These are phyloP conservation scores for Vimba vimba DNA, from an alignment of 2,113 vertebrate species.

Conservation along the genomic window DNA sequence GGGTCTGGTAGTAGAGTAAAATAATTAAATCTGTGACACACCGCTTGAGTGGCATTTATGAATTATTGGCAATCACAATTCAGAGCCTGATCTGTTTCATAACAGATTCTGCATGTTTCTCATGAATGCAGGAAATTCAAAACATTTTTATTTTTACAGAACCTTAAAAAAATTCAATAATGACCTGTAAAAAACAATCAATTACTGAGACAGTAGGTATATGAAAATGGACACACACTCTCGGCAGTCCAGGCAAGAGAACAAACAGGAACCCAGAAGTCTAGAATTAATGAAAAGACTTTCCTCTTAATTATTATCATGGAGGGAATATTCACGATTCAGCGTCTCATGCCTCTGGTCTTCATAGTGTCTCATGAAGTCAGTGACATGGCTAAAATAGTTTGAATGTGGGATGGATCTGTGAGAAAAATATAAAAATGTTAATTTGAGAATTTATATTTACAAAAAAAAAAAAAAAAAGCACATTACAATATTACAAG, in stretches of 20 bases:
- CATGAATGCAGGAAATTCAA: not conserved
- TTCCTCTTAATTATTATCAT: too few species aligned
- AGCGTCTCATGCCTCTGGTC: conserved; percentile 66
- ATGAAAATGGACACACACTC: not conserved
- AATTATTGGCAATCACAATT: too few species aligned
- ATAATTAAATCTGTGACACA: too few species aligned
- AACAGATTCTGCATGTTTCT: too few species aligned
- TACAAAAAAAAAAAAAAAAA: not conserved
- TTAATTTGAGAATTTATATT: not conserved
- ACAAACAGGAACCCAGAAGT: not conserved
- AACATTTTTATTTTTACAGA: not conserved
- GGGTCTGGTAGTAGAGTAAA: too few species aligned
- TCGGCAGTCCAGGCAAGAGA: not conserved
- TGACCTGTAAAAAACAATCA: not conserved
- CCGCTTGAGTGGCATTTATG: too few species aligned
- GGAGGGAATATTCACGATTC: conserved; percentile 63
- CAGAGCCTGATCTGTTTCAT: too few species aligned
- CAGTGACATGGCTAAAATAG: conserved; percentile 65
- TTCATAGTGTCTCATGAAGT: conserved; percentile 2
- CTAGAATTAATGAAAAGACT: too few species aligned
- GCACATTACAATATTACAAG: not conserved
- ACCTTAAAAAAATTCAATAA: not conserved
- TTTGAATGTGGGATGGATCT: conserved; percentile 70
- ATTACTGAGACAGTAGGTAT: not conserved
- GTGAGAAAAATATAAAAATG: conserved; percentile 60